Base-by-base conservation (phyloP, 1,140 invertebrate genomes). In the Probaryconus sp. region DNA sequence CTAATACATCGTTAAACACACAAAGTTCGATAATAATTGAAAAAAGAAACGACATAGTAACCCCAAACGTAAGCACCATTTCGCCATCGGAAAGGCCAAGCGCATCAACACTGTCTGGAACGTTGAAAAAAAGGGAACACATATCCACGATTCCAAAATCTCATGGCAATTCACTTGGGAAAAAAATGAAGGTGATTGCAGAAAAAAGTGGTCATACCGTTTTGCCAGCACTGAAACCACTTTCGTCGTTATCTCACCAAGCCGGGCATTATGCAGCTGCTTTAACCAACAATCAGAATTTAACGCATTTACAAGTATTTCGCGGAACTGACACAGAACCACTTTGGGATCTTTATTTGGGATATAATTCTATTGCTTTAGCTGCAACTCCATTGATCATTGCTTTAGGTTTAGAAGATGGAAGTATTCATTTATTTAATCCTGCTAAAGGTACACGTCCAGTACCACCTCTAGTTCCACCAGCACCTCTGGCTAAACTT, bases 21-120 rank as follows among this genome's bases (percentile, higher is more conserved):
- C n/a, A n/a, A 83, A 96, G 93, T 78, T 91, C 92, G 31, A 97
- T 97, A 69, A 89, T 94, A 3, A 92, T 96, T 20, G 95, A 96
- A 83, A 92, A 93, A 76, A 90, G 93, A 16, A 92, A 95, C 72
- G 92, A 94, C 71, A 90, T 93, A 14, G 88, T 92, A 14, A 89
- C 89, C 24, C 92, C 91, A 5, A 92, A 92, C 77, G 90, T 92
- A 13, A 91, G 89, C 74, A 89, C 90, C 42, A 87, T 88, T n/a
- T n/a, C n/a, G n/a, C n/a, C n/a, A n/a, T n/a, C n/a, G n/a, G n/a
- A n/a, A n/a, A n/a, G n/a, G n/a, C n/a, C n/a, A n/a, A n/a, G n/a
- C n/a, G 37, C 78, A 1, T 35, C 79, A 10, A 64, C 72, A 2
- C 78, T 81, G 1, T 53, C 79, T 0, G 31, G 81, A n/a, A 83